These are phyloP conservation scores for Eulemur rufifrons DNA, from an alignment of 2,113 vertebrate species.

Conservation along the genomic window DNA sequence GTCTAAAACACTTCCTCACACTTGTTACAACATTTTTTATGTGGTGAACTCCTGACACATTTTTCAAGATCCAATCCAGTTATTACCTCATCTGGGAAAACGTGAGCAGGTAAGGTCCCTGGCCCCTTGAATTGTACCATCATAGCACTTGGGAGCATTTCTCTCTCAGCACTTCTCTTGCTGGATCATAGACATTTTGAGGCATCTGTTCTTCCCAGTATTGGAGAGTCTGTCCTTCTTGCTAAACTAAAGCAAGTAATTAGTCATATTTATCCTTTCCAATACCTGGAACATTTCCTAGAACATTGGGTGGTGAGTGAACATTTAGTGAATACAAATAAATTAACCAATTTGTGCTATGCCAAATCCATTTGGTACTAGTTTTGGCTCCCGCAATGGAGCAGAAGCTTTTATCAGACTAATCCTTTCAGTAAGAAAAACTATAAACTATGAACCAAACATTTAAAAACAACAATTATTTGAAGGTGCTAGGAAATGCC, in stretches of 20 bases:
- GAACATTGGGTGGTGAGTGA: neutral
- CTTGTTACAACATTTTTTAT: neutral
- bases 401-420: neutral
- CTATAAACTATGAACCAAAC: neutral
- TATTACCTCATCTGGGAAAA: neutral
- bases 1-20: neutral
- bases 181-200: neutral
- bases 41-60: neutral
- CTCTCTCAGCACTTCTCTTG: neutral
- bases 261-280: neutral
- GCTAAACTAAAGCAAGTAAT: neutral
- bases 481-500: neutral
- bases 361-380: neutral
- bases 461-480: neutral
- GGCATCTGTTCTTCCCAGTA: neutral
- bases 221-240: neutral
- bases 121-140: neutral
- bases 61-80: neutral
- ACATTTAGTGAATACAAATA: neutral
- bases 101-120: neutral
- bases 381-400: neutral
- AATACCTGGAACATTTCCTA: neutral
- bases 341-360: neutral
- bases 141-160: neutral
- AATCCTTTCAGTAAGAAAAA: neutral